phyloP scores from a whole-genome alignment of 2,888 invertebrate genomes.

The Theodoxus fluviatilis region DNA sequence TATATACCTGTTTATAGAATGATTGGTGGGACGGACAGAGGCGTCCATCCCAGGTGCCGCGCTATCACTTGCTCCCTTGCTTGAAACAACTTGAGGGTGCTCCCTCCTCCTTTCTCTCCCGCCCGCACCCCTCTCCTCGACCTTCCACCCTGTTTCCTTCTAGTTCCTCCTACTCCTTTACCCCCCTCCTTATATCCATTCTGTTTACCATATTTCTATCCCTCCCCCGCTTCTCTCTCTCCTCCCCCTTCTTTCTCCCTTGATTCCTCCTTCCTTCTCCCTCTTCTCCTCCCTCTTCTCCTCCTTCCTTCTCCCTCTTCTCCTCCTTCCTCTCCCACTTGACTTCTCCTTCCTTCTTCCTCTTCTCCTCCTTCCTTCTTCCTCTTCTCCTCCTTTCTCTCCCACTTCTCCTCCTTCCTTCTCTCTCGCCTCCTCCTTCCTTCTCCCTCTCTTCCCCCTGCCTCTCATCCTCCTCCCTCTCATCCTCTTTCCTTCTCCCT shows the following conservation, averaged over 20 bases:
- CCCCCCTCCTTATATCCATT: too few species aligned
- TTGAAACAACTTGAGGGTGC: too few species aligned
- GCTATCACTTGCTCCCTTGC: too few species aligned
- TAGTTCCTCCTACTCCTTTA: too few species aligned
- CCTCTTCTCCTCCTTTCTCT: constrained; percentile 11
- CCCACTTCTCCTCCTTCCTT: background rate
- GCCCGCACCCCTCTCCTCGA: too few species aligned
- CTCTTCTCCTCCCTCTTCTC: background rate
- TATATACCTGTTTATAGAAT: too few species aligned
- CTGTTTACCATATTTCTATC: constrained; percentile 1
- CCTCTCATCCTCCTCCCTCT: background rate
- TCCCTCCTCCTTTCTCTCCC: too few species aligned
- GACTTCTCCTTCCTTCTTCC: background rate
- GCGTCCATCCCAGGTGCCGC: too few species aligned
- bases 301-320: constrained; percentile 3
- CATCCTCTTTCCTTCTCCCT: background rate
- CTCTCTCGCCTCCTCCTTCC: background rate
- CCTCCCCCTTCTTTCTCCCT: background rate
- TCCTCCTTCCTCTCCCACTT: background rate
- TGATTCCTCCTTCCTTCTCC: background rate
- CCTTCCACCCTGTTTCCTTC: too few species aligned
- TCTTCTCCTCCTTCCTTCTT: background rate
- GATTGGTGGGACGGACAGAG: too few species aligned
- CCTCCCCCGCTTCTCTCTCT: background rate
- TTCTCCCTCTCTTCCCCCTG: background rate